Percentiles rank a stretch among this genome's conserved stretches.
phyloP scores from a whole-genome alignment of 2,888 invertebrate genomes.

The Anticlea derivata region DNA sequence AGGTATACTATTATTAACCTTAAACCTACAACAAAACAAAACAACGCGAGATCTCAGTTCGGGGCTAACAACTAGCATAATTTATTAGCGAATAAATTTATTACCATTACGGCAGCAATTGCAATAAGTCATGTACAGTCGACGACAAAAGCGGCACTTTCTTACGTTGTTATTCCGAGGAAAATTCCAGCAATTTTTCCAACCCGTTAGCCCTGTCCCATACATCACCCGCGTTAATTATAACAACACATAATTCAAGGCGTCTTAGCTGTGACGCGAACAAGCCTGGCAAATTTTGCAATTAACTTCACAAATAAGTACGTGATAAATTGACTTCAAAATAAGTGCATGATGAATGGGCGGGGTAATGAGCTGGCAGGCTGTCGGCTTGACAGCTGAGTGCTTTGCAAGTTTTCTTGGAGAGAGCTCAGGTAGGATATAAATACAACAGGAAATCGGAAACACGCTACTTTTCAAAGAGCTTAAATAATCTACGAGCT shows the following conservation, averaged over 20 bases:
- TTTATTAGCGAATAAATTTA: too few relatives aligned
- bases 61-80: too few relatives aligned
- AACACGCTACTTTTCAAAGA: background rate
- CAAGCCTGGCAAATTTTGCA: constrained; percentile 38
- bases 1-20: too few relatives aligned
- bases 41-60: too few relatives aligned
- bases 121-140: background rate
- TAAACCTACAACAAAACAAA: too few relatives aligned
- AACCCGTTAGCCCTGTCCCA: constrained; percentile 28
- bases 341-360: constrained; percentile 38
- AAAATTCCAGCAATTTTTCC: constrained; percentile 24
- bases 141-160: constrained; percentile 2
- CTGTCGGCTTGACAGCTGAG: constrained; percentile 17
- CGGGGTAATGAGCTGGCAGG: constrained; percentile 32
- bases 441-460: background rate
- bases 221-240: constrained; percentile 39
- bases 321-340: constrained; percentile 35
- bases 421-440: background rate
- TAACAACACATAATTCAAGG: constrained; percentile 37
- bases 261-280: constrained; percentile 32
- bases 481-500: too few relatives aligned
- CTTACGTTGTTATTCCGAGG: constrained; percentile 9
- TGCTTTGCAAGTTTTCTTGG: constrained; percentile 6
- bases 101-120: background rate
- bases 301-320: constrained; percentile 42